Conservation (phyloP, 2,888 invertebrate species). For the Tipula vernalis region DNA sequence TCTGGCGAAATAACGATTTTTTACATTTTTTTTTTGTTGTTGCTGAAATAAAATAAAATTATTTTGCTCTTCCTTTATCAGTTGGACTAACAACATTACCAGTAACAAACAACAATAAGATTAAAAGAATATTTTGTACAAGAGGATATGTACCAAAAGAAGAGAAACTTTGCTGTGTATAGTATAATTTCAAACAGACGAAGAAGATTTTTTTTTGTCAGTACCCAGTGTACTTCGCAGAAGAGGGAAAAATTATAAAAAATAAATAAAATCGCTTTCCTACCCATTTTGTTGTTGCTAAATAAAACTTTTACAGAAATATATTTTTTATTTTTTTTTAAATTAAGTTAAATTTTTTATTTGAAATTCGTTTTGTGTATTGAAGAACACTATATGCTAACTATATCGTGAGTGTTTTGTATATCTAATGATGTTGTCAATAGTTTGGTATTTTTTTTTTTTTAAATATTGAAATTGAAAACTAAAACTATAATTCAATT, state of each 20-base stretch:
- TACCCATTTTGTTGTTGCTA: background rate
- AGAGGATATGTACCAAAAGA: background rate
- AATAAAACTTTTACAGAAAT: background rate
- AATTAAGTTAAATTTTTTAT: conserved; percentile 4
- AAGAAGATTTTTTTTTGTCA: background rate
- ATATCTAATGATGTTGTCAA: background rate
- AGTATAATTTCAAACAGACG: background rate
- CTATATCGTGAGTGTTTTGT: background rate
- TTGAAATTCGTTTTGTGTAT: background rate
- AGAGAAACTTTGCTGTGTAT: background rate
- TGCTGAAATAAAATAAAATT: background rate
- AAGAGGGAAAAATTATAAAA: background rate
- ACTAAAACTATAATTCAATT: background rate
- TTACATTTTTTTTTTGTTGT: background rate
- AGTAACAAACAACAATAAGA: background rate
- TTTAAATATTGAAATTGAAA: background rate
- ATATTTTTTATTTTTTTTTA: background rate
- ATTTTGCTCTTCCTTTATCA: background rate
- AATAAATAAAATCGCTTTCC: background rate
- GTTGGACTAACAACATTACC: background rate
- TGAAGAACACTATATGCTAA: background rate
- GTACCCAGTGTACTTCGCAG: background rate
- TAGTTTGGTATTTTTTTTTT: background rate
- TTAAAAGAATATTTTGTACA: background rate
- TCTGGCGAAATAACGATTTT: background rate